Base-by-base conservation (phyloP, 2,113 vertebrate species). In the Tragelaphus imberbis region DNA sequence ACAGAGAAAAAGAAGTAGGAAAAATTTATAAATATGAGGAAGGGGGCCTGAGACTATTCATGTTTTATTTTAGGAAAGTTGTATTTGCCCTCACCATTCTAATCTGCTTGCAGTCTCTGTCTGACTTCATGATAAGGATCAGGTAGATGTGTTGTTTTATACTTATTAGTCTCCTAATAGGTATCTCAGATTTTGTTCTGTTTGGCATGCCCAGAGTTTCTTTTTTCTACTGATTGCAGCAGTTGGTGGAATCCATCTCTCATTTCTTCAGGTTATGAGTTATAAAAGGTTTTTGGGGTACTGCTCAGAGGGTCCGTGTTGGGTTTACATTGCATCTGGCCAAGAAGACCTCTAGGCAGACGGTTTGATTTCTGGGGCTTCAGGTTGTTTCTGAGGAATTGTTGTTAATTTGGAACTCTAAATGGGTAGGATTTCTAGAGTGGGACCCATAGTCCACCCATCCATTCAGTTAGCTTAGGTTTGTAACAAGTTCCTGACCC, bases 351-450 rank as follows among this genome's bases (percentile, higher is more conserved):
- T 17, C 21, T 33, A 27, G 28, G 17, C 17, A 30, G 1, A 21
- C 30, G 44, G 53, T 9, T 90, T 90, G 27, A 27, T 68, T 92
- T 89, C 51, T 47, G 68, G 30, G 15, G 10, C 59, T 96, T 79
- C 89, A 79, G 23, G n/a, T 81, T 94, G 68, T 94, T 92, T 89
- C 59, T 92, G 47, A 96, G 33, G 59, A 94, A 89, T 53, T 63
- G 6, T 56, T 84, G 10, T 85, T 88, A 89, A n/a, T 95, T 90
- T 82, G 8, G 33, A 93, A 44, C 28, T n/a, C 33, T 87, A 51
- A 82, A 87, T 92, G 28, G 9, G 4, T 94, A 75, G 23, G 13
- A 56, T 63, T 88, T 88, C 85, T 79, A 88, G 28, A 65, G n/a
- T 33, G 63, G 44, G 79, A 68, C 51, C 33, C 23, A 4, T 36